phyloP scores from a whole-genome alignment of 1,140 invertebrate genomes.

The Euura lappo region DNA sequence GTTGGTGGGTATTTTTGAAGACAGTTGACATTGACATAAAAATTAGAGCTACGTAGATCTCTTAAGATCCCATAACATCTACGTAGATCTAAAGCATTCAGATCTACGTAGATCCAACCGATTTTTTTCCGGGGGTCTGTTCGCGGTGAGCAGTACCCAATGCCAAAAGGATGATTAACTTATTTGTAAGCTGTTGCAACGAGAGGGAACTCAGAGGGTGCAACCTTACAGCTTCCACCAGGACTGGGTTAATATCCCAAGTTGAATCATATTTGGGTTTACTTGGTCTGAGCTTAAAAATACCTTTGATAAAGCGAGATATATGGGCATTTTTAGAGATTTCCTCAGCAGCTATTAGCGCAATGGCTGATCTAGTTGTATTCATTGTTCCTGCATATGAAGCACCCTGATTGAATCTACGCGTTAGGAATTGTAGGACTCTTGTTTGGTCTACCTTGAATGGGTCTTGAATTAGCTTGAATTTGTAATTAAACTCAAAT shows the following conservation, averaged over 20 bases:
- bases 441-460: conserved; percentile 9
- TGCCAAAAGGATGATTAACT: conserved; percentile 6
- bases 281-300: conserved; percentile 9
- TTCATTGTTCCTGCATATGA: conserved; percentile 34
- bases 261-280: conserved; percentile 17
- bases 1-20: too few relatives aligned
- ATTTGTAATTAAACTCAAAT: too few relatives aligned
- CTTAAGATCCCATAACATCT: too few relatives aligned
- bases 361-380: conserved; percentile 29
- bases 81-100: too few relatives aligned
- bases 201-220: neutral
- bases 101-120: too few relatives aligned
- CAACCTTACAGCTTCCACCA: conserved; percentile 10
- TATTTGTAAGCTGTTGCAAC: conserved; percentile 9
- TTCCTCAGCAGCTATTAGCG: conserved; percentile 20
- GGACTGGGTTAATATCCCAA: conserved; percentile 18
- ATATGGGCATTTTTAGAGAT: conserved; percentile 23
- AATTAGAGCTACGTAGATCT: too few relatives aligned
- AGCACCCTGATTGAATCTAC: conserved; percentile 29
- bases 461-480: neutral
- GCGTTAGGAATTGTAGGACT: conserved; percentile 23
- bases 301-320: conserved; percentile 39
- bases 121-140: too few relatives aligned
- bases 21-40: too few relatives aligned
- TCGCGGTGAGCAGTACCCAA: conserved; percentile 11